Evolutionary conservation across 2,113 vertebrate species (phyloP).

Genomic region (Petrocephalus microphthalmus): DNA sequence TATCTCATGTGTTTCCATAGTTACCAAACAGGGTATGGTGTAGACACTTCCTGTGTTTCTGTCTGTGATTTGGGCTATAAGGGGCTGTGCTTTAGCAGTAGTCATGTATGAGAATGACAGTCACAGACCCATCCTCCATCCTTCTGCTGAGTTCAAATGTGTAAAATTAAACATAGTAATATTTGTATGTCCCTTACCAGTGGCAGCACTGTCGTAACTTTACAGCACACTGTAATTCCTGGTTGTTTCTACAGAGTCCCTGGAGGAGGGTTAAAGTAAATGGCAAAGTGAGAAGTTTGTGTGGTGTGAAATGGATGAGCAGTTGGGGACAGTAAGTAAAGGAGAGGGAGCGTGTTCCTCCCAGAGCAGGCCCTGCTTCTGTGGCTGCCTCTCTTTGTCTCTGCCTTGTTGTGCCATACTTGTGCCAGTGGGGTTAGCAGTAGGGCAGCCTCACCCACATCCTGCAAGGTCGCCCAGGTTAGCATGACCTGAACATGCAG

Average conservation of each 20-base stretch:
- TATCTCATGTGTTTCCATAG: too few relatives aligned
- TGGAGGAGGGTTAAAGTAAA: not conserved
- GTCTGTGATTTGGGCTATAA: not conserved
- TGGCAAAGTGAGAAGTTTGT: not conserved
- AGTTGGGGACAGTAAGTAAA: not conserved
- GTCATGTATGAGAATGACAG: not conserved
- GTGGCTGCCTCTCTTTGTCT: not conserved
- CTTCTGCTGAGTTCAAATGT: not conserved
- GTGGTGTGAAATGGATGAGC: constrained; percentile 9
- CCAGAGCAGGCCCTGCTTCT: not conserved
- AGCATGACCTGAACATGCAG: not conserved
- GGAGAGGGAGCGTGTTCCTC: not conserved
- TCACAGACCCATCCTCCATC: too few relatives aligned
- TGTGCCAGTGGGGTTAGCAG: not conserved
- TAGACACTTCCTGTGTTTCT: not conserved
- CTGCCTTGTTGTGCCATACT: too few relatives aligned
- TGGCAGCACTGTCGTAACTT: not conserved
- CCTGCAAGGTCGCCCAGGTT: not conserved
- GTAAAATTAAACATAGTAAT: not conserved
- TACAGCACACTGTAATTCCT: not conserved
- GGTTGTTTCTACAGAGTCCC: not conserved
- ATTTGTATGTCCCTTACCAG: not conserved
- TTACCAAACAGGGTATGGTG: too few relatives aligned
- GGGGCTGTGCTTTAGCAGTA: not conserved
- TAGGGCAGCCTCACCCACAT: not conserved